phyloP scores from a whole-genome alignment of 2,113 vertebrate genomes.

The Gadus macrocephalus region DNA sequence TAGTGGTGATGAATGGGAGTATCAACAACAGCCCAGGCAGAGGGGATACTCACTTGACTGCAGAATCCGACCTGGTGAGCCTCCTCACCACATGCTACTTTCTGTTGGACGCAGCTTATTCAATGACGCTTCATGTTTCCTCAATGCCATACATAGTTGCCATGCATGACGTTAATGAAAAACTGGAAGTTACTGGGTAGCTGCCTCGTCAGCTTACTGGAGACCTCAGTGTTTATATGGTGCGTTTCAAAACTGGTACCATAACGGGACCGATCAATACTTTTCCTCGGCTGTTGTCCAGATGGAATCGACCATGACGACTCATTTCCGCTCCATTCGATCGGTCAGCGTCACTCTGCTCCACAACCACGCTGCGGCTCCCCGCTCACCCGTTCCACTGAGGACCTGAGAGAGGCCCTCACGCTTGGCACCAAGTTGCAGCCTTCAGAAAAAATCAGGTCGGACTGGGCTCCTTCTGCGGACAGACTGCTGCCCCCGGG shows the following conservation, averaged over 20 bases:
- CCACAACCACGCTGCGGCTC: constrained; percentile 75
- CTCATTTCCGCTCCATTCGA: constrained; percentile 62
- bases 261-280: background rate
- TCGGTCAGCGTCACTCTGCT: constrained; percentile 57
- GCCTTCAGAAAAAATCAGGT: constrained; percentile 19
- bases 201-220: background rate
- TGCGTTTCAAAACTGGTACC: background rate
- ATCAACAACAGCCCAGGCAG: no score
- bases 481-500: constrained; percentile 61
- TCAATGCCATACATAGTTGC: background rate
- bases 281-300: constrained; percentile 16
- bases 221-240: no score
- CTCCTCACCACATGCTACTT: no score
- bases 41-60: no score
- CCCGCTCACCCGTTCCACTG: constrained; percentile 75
- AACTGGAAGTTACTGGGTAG: background rate
- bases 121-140: background rate
- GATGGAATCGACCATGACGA: constrained; percentile 77
- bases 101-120: no score
- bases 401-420: constrained; percentile 65
- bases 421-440: constrained; percentile 46
- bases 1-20: no score
- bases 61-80: no score
- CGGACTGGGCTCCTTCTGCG: constrained; percentile 60
- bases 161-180: background rate